Evolutionary conservation across 2,113 vertebrate genomes (phyloP).

Genomic region (Puffinus mauretanicus): DNA sequence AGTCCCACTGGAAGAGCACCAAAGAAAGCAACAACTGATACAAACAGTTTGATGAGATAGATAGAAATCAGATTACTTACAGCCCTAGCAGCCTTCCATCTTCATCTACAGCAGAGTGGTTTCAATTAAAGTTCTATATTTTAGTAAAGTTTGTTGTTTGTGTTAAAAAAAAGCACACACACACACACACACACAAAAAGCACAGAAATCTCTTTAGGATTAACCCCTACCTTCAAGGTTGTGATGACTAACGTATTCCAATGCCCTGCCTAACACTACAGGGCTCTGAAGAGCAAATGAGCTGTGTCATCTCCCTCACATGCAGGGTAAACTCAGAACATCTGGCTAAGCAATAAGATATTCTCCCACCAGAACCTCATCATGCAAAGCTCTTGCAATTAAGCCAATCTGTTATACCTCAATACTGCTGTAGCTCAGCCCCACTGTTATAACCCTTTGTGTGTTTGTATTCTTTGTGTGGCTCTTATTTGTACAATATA

Average conservation of each 20-base stretch:
- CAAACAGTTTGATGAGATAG: background rate
- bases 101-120: background rate
- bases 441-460: background rate
- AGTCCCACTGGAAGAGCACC: background rate
- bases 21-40: background rate
- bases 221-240: background rate
- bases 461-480: background rate
- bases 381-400: slow-evolving; percentile 17
- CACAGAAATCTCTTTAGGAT: background rate
- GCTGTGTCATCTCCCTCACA: background rate
- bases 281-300: background rate
- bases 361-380: slow-evolving; percentile 31
- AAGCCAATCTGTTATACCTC: slow-evolving; percentile 4
- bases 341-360: slow-evolving; percentile 33
- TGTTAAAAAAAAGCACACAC: background rate
- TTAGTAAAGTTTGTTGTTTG: background rate
- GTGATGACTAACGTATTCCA: background rate
- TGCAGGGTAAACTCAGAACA: slow-evolving; percentile 2
- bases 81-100: background rate
- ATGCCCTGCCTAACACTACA: background rate
- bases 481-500: background rate
- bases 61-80: background rate
- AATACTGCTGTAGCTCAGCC: background rate
- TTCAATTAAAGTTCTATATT: background rate
- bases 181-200: no score